Conservation (phyloP, 2,888 invertebrate genomes). For the Campaea margaritaria region DNA sequence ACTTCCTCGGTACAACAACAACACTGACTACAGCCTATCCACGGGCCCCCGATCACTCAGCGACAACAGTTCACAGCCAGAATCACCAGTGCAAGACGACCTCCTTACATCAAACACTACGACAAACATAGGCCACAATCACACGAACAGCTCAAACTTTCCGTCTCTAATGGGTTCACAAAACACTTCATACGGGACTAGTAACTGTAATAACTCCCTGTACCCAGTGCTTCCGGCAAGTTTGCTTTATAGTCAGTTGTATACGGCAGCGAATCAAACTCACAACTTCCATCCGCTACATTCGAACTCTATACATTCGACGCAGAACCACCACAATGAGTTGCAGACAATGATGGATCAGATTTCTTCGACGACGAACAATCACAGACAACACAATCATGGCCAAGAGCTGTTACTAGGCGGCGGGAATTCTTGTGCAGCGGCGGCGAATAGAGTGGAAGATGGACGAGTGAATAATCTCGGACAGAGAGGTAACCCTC, state of each 20-base stretch:
- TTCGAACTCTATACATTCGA: slow-evolving; percentile 87
- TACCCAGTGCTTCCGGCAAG: slow-evolving; percentile 93
- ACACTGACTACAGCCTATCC: slow-evolving; percentile 87
- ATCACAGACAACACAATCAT: slow-evolving; percentile 78
- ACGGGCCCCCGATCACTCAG: slow-evolving; percentile 91
- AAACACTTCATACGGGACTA: slow-evolving; percentile 84
- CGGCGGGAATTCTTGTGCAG: slow-evolving; percentile 85
- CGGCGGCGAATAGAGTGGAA: slow-evolving; percentile 84
- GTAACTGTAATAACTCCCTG: slow-evolving; percentile 89
- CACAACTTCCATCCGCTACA: slow-evolving; percentile 90
- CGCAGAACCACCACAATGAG: slow-evolving; percentile 88
- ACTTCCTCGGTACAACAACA: slow-evolving; percentile 88
- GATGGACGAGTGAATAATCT: slow-evolving; percentile 84
- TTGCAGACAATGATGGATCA: slow-evolving; percentile 92
- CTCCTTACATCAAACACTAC: slow-evolving; percentile 87
- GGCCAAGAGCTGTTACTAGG: slow-evolving; percentile 82
- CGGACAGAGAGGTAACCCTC: slow-evolving; percentile 86
- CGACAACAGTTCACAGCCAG: slow-evolving; percentile 93
- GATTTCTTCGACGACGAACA: slow-evolving; percentile 87
- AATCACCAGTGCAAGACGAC: slow-evolving; percentile 93
- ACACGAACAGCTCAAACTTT: slow-evolving; percentile 87
- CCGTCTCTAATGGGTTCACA: slow-evolving; percentile 87
- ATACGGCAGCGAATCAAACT: slow-evolving; percentile 91
- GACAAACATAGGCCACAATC: slow-evolving; percentile 86
- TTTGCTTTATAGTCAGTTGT: slow-evolving; percentile 92